phyloP scores from a whole-genome alignment of 2,888 invertebrate genomes.

The Lymantria dispar region DNA sequence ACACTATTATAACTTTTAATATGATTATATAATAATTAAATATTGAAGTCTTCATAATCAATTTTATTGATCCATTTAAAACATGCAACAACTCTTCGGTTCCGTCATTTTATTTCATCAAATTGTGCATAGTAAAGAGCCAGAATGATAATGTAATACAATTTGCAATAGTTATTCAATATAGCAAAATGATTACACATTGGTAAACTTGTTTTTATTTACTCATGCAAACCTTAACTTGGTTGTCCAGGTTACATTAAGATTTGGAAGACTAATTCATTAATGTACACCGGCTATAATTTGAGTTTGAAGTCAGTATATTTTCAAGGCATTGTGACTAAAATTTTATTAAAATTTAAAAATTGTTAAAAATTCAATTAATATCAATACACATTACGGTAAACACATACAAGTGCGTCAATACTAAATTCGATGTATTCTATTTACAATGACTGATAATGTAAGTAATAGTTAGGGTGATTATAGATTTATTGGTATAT shows the following conservation, averaged over 20 bases:
- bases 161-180: no score
- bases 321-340: constrained; percentile 22
- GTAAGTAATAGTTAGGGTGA: constrained; percentile 1
- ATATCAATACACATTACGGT: constrained; percentile 4
- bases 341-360: constrained; percentile 14
- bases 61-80: no score
- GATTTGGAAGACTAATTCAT: constrained; percentile 42
- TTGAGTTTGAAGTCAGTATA: constrained; percentile 14
- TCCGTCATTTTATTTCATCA: no score
- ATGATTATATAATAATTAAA: no score
- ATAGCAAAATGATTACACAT: no score
- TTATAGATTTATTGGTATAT: constrained; percentile 26
- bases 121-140: no score
- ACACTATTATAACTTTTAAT: no score
- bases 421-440: constrained; percentile 36
- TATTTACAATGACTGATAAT: constrained; percentile 30
- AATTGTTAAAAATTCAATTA: background rate
- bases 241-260: constrained; percentile 19
- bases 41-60: no score
- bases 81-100: no score
- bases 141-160: no score
- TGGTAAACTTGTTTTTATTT: no score
- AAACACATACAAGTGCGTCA: constrained; percentile 12
- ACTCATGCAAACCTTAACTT: background rate
- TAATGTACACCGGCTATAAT: constrained; percentile 20